A percentile compares a stretch with the other conserved stretches of the same genome.
Evolutionary conservation across 1,140 invertebrate genomes (phyloP).

Genomic region (Zaprionus ghesquierei): DNA sequence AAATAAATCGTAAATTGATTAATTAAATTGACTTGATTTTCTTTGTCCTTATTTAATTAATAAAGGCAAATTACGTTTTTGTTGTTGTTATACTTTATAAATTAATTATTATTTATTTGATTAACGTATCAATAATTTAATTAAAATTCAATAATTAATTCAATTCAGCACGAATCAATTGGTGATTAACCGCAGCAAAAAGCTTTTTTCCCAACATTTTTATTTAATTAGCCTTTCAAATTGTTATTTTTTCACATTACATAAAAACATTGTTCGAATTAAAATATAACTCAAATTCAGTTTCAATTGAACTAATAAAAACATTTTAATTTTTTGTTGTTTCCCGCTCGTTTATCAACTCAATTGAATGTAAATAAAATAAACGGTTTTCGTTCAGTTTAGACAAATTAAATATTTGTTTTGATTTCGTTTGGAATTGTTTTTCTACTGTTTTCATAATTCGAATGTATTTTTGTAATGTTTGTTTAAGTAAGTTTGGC

Average conservation of each 20-base stretch:
- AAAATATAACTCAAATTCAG: not conserved
- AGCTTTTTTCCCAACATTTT: constrained; percentile 6
- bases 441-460: not conserved
- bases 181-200: not conserved
- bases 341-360: not conserved
- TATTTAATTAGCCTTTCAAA: not conserved
- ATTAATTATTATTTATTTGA: not conserved
- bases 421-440: not conserved
- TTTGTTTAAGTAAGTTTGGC: constrained; percentile 15
- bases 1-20: constrained; percentile 3
- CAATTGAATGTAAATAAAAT: constrained; percentile 21
- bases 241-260: not conserved
- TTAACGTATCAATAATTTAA: constrained; percentile 8
- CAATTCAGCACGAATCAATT: not conserved
- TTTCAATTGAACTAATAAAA: not conserved
- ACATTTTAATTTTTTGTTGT: not conserved
- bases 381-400: constrained; percentile 9
- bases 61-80: too few species aligned
- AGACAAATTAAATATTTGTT: constrained; percentile 5
- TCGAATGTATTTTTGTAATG: constrained; percentile 18
- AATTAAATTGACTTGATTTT: not conserved
- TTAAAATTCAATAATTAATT: not conserved
- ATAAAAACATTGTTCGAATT: not conserved
- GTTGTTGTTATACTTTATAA: not conserved
- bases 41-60: not conserved